Percentiles rank a stretch among this genome's conserved stretches.
Conservation (phyloP, 2,888 invertebrate species). For the Pyrgus malvae region DNA sequence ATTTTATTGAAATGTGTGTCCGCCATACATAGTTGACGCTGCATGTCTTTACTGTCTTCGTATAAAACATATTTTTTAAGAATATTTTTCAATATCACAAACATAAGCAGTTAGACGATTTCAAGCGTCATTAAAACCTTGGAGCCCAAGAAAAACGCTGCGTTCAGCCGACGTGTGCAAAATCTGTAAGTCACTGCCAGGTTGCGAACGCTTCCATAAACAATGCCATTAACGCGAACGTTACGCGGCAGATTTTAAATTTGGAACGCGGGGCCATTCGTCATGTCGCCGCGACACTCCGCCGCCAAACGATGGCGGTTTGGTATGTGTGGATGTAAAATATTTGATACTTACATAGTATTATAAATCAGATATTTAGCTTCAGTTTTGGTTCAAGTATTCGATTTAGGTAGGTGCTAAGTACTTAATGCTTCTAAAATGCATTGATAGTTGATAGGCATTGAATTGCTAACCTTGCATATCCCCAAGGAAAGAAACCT, state of each 20-base stretch:
- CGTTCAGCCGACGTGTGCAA: constrained; percentile 55
- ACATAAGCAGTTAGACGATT: constrained; percentile 49
- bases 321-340: constrained; percentile 30
- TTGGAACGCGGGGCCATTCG: constrained; percentile 77
- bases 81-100: no score
- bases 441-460: no score
- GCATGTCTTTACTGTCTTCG: no score
- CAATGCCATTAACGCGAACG: constrained; percentile 77
- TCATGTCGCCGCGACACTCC: constrained; percentile 78
- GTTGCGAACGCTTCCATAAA: constrained; percentile 70
- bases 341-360: constrained; percentile 54
- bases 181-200: constrained; percentile 72
- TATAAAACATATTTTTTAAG: no score
- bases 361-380: not conserved
- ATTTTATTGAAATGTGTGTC: no score
- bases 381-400: not conserved
- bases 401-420: no score
- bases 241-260: constrained; percentile 81
- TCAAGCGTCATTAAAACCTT: constrained; percentile 56
- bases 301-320: constrained; percentile 45
- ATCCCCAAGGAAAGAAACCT: no score
- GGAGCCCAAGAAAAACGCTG: constrained; percentile 48
- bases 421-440: not conserved
- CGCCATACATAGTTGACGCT: no score
- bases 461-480: no score